Conservation (phyloP, 1,140 invertebrate species). For the Triops longicaudatus region DNA sequence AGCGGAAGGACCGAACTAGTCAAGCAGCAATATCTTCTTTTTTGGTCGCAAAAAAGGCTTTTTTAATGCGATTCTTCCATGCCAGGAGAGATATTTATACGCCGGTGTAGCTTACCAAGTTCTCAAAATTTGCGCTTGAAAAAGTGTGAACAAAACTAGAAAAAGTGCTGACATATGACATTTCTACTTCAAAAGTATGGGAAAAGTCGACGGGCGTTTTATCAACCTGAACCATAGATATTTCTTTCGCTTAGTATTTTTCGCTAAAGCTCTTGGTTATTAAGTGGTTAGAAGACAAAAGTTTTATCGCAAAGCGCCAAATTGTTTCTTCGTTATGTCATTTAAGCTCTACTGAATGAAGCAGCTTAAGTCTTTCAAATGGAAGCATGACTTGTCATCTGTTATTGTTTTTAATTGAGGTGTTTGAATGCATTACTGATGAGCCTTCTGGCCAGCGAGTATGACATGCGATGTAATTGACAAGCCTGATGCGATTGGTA, state of each 20-base stretch:
- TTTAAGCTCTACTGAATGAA: too few relatives aligned
- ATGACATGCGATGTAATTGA: too few relatives aligned
- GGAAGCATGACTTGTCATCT: too few relatives aligned
- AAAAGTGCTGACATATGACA: neutral
- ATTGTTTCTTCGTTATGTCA: too few relatives aligned
- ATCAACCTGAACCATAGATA: neutral
- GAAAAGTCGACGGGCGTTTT: neutral
- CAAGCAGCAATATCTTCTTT: constrained; percentile 10
- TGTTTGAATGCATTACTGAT: too few relatives aligned
- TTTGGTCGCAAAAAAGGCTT: neutral
- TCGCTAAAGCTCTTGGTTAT: neutral
- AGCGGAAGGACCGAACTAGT: constrained; percentile 14
- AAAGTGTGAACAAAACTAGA: neutral
- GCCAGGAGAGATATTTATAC: neutral
- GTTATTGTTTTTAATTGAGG: too few relatives aligned
- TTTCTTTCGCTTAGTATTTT: neutral
- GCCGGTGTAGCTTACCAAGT: neutral
- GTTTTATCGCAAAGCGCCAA: neutral
- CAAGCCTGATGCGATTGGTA: too few relatives aligned
- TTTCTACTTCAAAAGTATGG: neutral
- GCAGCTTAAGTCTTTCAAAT: too few relatives aligned
- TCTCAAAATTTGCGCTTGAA: neutral
- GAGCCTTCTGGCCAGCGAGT: too few relatives aligned
- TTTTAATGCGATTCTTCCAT: neutral
- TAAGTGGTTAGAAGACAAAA: neutral